phyloP scores from a whole-genome alignment of 2,888 invertebrate genomes.

The Mimas tiliae region DNA sequence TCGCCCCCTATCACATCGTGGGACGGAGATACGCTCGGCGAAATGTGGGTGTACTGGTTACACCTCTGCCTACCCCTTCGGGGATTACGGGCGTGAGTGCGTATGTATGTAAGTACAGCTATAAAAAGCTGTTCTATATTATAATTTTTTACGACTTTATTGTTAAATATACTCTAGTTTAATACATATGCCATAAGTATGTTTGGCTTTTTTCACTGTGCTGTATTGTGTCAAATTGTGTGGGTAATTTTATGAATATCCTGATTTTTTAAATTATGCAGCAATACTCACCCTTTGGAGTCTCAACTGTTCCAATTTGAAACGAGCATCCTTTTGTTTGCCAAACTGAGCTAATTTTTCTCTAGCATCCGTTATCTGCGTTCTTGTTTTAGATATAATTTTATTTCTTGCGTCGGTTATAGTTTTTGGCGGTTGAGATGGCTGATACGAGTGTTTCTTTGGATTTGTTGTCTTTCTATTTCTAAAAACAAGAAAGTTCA shows the following conservation, averaged over 20 bases:
- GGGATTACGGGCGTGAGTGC: too few species aligned
- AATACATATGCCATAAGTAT: too few species aligned
- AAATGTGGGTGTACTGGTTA: too few species aligned
- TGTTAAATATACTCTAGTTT: too few species aligned
- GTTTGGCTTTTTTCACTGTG: too few species aligned
- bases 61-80: too few species aligned
- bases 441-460: slow-evolving; percentile 30
- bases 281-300: slow-evolving; percentile 67
- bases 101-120: too few species aligned
- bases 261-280: neutral
- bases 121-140: too few species aligned
- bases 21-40: too few species aligned
- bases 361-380: slow-evolving; percentile 90
- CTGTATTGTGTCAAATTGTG: neutral
- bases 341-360: slow-evolving; percentile 91
- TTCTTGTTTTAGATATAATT: slow-evolving; percentile 91
- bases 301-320: slow-evolving; percentile 88
- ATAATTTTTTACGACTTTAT: too few species aligned
- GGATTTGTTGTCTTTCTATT: slow-evolving; percentile 35
- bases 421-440: slow-evolving; percentile 40
- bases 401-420: slow-evolving; percentile 90
- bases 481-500: slow-evolving; percentile 30
- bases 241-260: neutral
- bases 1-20: too few species aligned
- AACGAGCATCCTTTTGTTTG: slow-evolving; percentile 90